Evolutionary conservation across 2,888 invertebrate species (phyloP), one percentile per base, ranked within the genome.

Genomic region (Eupithecia inturbata): DNA sequence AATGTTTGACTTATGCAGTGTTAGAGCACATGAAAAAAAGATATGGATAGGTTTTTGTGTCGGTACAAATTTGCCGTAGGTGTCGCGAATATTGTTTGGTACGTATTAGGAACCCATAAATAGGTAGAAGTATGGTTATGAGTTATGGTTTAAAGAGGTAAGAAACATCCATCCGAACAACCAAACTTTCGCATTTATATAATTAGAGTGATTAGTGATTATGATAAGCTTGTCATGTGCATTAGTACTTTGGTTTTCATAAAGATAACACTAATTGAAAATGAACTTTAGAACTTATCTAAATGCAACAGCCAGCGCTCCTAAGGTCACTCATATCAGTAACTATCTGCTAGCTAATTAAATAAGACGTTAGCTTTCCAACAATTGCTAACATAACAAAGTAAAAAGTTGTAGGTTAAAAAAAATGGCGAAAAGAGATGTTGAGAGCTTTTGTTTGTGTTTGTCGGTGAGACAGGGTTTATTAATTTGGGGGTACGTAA

Each of bases 401-500:
- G 53, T 22, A 10, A 62, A 22, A 31, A 31, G 19, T 31, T 19
- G n/a, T 0, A 63, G n/a, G 0, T 10, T n/a, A 45, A 45, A 45
- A 1, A n/a, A 31, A 36, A 71, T 76, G 75, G 66, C 57, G 9
- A 67, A 68, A 39, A 41, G 63, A 12, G 33, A 36, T 12, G 33
- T 74, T 7, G 71, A 68, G 26, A 77, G 75, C 60, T 80, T 77
- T 74, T 79, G 78, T 33, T 74, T 71, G 12, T 81, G 80, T 70
- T 63, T 79, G 3, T 72, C 79, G 3, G 68, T 80, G 28, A 76
- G 79, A 60, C 75, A 70, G 26, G 77, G 77, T 1, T 57, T 81
- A 26, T 33, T 81, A 16, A 69, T 75, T 39, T 71, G 79, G 68
- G 79, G 77, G 0, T 81, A 80, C 33, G 14, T 64, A 0, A 78